Evolutionary conservation across 1,140 invertebrate species (phyloP), one percentile per base, ranked within the genome.

Genomic region (Zaprionus taronus): DNA sequence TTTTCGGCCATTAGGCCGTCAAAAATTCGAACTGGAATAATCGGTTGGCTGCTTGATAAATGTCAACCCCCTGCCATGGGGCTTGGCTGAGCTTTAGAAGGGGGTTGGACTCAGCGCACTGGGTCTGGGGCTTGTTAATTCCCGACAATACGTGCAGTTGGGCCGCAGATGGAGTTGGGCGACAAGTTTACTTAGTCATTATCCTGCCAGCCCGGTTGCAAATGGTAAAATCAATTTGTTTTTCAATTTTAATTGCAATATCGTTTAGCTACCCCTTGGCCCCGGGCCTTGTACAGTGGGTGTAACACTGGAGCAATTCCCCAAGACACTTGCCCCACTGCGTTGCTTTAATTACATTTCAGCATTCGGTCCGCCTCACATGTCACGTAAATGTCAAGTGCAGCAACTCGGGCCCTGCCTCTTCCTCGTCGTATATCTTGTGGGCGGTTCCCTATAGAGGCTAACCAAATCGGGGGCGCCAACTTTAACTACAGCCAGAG

Each of bases 301-400:
- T 28, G 49, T 70, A 61, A 22, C 44, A 15, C 24, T 17, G 22
- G 41, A 36, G 7, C 51, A 22, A 56, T 56, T 55, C 49, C 28
- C 24, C 41, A 47, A 47, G 17, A 47, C 41, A 47, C n/a, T 47
- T 47, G 41, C n/a, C 22, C 53, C 22, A 24, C 44, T 22, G 26
- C 20, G 15, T 41, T 53, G n/a, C 66, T 67, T 68, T 83, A 86
- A 86, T 86, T 87, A 87, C 80, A 80, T 62, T 80, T 83, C 57
- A 83, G 55, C 72, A 67, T 61, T 36, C 63, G 72, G 68, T 67
- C 65, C 61, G 41, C 17, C 51, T 74, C 57, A 79, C 64, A 72
- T 79, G 78, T 79, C 84, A 79, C 56, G 80, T 89, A 83, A 87
- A 89, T 87, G 83, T 83, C 80, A 83, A 87, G 61, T 89, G 78